A percentile compares a stretch with the other conserved stretches of the same genome.
Evolutionary conservation across 1,140 invertebrate genomes (phyloP).

Genomic region (Aporrectodea caliginosa): DNA sequence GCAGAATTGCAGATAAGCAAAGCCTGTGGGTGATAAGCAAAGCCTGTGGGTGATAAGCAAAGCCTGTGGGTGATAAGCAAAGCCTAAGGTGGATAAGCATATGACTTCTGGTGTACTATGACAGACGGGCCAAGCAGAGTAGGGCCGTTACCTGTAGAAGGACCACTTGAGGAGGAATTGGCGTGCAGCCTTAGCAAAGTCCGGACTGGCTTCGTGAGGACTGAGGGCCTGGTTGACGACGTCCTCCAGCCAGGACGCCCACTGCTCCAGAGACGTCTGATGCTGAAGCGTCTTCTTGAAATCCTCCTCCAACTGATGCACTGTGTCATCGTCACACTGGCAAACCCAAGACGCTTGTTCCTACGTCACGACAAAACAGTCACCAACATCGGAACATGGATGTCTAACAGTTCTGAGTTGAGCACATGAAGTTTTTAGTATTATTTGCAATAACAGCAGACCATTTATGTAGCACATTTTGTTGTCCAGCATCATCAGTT

Average conservation of each 20-base stretch:
- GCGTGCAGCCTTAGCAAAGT: constrained; percentile 75
- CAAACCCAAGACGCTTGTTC: constrained; percentile 94
- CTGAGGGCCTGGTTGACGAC: constrained; percentile 82
- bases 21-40: no score
- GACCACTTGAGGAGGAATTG: constrained; percentile 98
- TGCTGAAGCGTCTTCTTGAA: constrained; percentile 90
- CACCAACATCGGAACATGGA: no score
- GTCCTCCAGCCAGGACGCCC: constrained; percentile 92
- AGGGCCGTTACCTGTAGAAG: constrained; percentile 76
- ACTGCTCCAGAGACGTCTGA: constrained; percentile 90
- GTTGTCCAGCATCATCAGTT: no score
- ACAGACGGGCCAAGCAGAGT: background rate
- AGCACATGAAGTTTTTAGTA: no score
- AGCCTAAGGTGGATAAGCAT: background rate
- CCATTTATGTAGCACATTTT: no score
- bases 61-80: no score
- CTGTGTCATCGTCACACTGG: constrained; percentile 82
- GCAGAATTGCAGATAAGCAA: no score
- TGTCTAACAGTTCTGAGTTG: no score
- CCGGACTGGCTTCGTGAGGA: constrained; percentile 70
- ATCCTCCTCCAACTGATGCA: constrained; percentile 82
- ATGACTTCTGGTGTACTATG: background rate
- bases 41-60: no score
- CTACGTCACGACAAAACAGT: no score
- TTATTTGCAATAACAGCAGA: no score